Evolutionary conservation across 2,888 invertebrate species (phyloP).

Genomic region (Xylocampa areola): DNA sequence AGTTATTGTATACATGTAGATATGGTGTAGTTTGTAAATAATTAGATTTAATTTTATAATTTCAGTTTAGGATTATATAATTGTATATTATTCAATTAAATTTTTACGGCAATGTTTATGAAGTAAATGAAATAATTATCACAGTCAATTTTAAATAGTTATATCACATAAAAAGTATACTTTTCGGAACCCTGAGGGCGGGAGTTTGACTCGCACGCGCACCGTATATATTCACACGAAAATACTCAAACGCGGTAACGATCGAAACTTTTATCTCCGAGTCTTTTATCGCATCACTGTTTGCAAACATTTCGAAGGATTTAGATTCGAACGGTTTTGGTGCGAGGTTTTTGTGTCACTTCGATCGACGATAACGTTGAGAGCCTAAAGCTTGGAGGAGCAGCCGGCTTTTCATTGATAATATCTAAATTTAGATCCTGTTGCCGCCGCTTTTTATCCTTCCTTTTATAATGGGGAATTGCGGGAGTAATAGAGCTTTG

Average conservation of each 20-base stretch:
- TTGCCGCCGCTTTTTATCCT: too few species aligned
- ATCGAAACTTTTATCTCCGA: slow-evolving; percentile 24
- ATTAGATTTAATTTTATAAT: too few species aligned
- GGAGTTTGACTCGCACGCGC: background rate
- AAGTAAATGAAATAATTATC: too few species aligned
- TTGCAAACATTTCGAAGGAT: slow-evolving; percentile 27
- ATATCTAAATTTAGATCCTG: background rate
- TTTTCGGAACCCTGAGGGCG: too few species aligned
- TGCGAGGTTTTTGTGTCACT: slow-evolving; percentile 14
- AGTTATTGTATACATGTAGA: too few species aligned
- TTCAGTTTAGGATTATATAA: too few species aligned
- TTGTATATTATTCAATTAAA: too few species aligned
- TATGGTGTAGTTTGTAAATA: too few species aligned
- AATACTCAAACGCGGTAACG: slow-evolving; percentile 6
- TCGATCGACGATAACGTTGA: slow-evolving; percentile 20
- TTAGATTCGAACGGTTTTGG: slow-evolving; percentile 22
- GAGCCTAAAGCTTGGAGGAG: slow-evolving; percentile 9
- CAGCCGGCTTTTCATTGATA: slow-evolving; percentile 15
- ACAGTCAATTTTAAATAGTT: too few species aligned
- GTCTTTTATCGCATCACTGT: slow-evolving; percentile 27
- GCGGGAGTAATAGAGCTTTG: background rate
- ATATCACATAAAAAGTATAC: too few species aligned
- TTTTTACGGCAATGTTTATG: too few species aligned
- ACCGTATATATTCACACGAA: slow-evolving; percentile 6
- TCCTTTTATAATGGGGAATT: background rate